Conservation (phyloP, 2,797 vertebrate species). For the Rhinichthys osculus region DNA sequence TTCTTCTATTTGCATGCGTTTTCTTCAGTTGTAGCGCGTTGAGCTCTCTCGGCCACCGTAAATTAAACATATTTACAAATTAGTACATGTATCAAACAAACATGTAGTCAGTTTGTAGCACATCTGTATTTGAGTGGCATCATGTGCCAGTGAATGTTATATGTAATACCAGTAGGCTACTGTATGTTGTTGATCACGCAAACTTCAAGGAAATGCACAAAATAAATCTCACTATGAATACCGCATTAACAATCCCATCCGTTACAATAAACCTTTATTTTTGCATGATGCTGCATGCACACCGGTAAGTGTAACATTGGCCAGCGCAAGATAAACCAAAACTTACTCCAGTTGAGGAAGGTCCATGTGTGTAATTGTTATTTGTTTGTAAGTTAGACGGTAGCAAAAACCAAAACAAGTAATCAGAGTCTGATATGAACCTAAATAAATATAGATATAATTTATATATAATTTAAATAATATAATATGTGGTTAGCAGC, state of each 20-base stretch:
- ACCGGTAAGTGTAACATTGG: no score
- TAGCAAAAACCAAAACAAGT: neutral
- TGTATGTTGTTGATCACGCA: neutral
- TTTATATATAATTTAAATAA: neutral
- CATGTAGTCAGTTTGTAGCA: no score
- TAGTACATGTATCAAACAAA: no score
- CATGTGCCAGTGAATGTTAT: neutral
- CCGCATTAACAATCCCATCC: neutral
- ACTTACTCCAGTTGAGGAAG: neutral
- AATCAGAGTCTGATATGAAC: neutral
- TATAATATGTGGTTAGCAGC: neutral
- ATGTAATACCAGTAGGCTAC: neutral
- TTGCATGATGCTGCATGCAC: neutral
- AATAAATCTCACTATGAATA: neutral
- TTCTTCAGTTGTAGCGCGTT: no score
- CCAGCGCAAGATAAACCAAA: neutral
- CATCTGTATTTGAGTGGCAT: neutral
- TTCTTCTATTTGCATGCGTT: no score
- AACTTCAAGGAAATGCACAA: neutral
- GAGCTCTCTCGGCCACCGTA: no score
- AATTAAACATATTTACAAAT: neutral
- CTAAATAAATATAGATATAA: neutral
- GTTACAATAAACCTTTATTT: neutral
- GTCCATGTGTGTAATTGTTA: neutral
- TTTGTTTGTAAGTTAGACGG: neutral